phyloP scores from a whole-genome alignment of 2,888 invertebrate genomes.

The Cantharis nigra region DNA sequence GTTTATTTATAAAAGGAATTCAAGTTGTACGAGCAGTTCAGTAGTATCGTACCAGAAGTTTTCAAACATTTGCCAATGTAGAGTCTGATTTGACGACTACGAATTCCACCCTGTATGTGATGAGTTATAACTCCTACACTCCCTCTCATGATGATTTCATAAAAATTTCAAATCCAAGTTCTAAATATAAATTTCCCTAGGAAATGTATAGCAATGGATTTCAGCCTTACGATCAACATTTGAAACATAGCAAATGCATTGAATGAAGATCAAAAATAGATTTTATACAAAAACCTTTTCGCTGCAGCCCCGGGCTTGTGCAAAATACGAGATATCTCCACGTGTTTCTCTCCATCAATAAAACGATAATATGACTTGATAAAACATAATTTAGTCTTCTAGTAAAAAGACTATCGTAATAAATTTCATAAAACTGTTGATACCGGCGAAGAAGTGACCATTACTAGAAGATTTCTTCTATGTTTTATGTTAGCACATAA shows the following conservation, averaged over 20 bases:
- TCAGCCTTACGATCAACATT: no score
- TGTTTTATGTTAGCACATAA: not conserved
- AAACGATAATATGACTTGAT: not conserved
- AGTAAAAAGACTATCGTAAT: not conserved
- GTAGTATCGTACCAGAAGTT: not conserved
- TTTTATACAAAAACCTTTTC: no score
- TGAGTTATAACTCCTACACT: not conserved
- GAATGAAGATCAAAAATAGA: no score
- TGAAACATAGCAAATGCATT: no score
- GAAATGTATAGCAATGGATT: no score
- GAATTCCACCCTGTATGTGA: not conserved
- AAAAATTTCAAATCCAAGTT: not conserved
- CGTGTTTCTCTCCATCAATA: not conserved
- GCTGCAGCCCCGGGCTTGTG: no score
- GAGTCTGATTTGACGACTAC: not conserved
- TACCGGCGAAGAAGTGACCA: not conserved
- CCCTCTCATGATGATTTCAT: not conserved
- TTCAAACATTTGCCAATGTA: not conserved
- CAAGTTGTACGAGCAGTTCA: not conserved
- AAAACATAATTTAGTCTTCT: not conserved
- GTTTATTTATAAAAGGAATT: not conserved
- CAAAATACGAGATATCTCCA: not conserved
- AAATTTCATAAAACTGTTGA: not conserved
- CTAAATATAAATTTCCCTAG: not conserved
- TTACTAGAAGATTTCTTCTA: not conserved